Evolutionary conservation across 2,888 invertebrate genomes (phyloP), one percentile per base, ranked within the genome.

Genomic region (Aradus depressus): DNA sequence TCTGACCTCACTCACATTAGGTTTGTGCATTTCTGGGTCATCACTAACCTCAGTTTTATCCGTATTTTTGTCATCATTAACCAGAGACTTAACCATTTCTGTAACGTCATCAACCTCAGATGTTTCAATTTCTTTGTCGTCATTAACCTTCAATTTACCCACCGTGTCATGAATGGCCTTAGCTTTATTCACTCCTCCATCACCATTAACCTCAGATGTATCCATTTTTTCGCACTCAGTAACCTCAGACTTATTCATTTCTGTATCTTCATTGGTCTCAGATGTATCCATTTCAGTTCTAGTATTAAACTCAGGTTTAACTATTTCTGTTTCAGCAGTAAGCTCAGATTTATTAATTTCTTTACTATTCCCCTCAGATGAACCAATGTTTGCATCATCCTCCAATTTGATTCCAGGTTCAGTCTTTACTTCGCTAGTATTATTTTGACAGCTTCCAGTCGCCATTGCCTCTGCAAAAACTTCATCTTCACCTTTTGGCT

Each of bases 241-340:
- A 35, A 49, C 49, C 50, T 55, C 51, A 55, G 50, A 44, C 19
- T 58, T 56, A 19, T 63, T 62, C 3, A 62, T 62, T 25, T 61
- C 60, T 19, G 5, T 16, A 8, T 38, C 45, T 12, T 54, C 52
- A 50, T 58, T 16, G 22, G 16, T 41, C 8, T 18, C 42, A 42
- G 31, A 10, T 28, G 42, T 25, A 18, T 42, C 28, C 18, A 26
- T 25, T 18, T 42, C 42, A 18, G 25, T 28, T 4, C 22, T 42
- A 26, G 25, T 42, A 16, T 25, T 42, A 18, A 23, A 22, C 10
- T 23, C 39, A 6, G 21, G n/a, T 39, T 39, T 39, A 14, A 22
- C n/a, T n/a, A n/a, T n/a, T n/a, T n/a, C n/a, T n/a, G n/a, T n/a
- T n/a, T n/a, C n/a, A n/a, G n/a, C n/a, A n/a, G n/a, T n/a, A n/a